Evolutionary conservation across 1,140 invertebrate genomes (phyloP), one percentile per base, ranked within the genome.

Genomic region (Pteromalus puparum): DNA sequence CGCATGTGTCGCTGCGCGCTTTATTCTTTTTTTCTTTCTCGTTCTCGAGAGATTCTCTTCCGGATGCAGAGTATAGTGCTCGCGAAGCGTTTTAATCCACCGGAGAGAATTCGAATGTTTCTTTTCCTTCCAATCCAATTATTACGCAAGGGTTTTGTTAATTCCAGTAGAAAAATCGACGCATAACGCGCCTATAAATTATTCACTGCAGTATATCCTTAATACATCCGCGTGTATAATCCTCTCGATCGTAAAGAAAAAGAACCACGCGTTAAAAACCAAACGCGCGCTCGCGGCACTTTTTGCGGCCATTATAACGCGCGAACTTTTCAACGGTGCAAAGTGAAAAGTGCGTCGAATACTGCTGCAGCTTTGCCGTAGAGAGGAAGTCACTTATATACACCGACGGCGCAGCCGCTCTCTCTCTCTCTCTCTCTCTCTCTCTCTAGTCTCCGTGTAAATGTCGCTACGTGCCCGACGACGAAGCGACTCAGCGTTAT

Each of bases 401-500:
- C 18, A 48, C 13, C 46, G 13, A 48, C 15, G 46, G 15, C 15
- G 10, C 46, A 12, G 13, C 13, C 46, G 12, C 46, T 15, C n/a
- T n/a, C n/a, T n/a, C n/a, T n/a, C n/a, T n/a, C n/a, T n/a, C n/a
- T n/a, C n/a, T n/a, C n/a, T n/a, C n/a, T n/a, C n/a, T n/a, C n/a
- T n/a, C n/a, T n/a, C n/a, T n/a, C 46, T 46, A 61, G 53, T 2
- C 61, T 61, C 85, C 87, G 89, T 90, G 89, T 90, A 92, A 92
- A 92, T 91, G 91, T 89, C 86, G 88, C 89, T 92, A 92, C 89
- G 91, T 92, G 92, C 91, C 89, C 88, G 87, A 82, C 87, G 79
- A 81, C 79, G 70, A 61, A 90, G 87, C 90, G 89, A 93, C 90
- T 93, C 92, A 93, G 92, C 92, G 92, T 92, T 42, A 92, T 93